phyloP scores from a whole-genome alignment of 2,797 vertebrate species.

The Remorina albescens region DNA sequence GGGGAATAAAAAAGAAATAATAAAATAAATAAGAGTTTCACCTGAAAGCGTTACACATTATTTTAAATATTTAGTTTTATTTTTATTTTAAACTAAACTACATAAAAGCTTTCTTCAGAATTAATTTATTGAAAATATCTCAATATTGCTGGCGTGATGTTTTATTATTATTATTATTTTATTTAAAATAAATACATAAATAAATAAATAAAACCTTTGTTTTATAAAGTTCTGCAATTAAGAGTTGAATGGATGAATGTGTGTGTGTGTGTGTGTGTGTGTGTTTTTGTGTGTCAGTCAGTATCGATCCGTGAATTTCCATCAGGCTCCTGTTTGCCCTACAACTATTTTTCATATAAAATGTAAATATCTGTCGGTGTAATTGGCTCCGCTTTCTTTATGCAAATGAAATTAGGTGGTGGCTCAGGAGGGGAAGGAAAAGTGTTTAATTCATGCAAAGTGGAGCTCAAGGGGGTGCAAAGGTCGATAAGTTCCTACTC shows the following conservation, averaged over 20 bases:
- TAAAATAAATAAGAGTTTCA: conserved; percentile 11
- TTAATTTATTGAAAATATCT: background rate
- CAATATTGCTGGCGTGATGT: conserved; percentile 13
- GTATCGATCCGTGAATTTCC: conserved; percentile 75
- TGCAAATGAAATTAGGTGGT: conserved; percentile 72
- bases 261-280: conserved; percentile 9
- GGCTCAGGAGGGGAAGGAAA: conserved; percentile 13
- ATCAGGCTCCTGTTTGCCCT: conserved; percentile 71
- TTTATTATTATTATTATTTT: no score
- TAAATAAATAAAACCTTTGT: conserved; percentile 10
- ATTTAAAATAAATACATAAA: no score
- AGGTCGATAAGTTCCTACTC: conserved; percentile 74
- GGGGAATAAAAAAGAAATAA: no score
- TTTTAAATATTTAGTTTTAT: background rate
- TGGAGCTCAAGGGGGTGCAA: conserved; percentile 60
- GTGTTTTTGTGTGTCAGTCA: conserved; percentile 20
- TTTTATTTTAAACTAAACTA: background rate
- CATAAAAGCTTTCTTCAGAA: conserved; percentile 6
- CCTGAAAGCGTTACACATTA: conserved; percentile 25
- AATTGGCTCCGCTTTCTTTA: conserved; percentile 74
- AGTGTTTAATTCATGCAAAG: conserved; percentile 65
- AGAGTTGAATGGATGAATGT: background rate
- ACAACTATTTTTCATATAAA: conserved; percentile 80
- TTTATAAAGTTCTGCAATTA: conserved; percentile 36
- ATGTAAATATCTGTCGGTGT: conserved; percentile 69